Conservation (phyloP, 2,113 vertebrate genomes). For the Cyrtonyx montezumae region DNA sequence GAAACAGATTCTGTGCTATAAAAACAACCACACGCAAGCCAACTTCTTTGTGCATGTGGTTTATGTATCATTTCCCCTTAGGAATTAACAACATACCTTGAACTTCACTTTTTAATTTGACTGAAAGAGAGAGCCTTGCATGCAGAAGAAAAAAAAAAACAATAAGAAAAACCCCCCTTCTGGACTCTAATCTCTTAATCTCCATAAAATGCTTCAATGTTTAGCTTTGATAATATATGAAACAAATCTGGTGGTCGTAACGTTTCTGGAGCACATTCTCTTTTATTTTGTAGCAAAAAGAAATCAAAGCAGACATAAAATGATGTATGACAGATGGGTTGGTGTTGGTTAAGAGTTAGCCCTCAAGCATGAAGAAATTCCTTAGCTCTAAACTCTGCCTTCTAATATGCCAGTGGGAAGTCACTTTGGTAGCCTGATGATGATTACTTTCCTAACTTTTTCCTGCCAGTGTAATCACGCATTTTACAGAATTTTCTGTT, state of each 20-base stretch:
- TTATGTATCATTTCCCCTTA: slow-evolving; percentile 66
- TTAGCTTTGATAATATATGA: slow-evolving; percentile 53
- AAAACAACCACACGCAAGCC: slow-evolving; percentile 53
- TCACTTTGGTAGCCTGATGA: background rate
- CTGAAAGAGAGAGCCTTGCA: slow-evolving; percentile 20
- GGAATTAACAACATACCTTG: slow-evolving; percentile 55
- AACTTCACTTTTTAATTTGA: slow-evolving; percentile 50
- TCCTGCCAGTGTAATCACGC: background rate
- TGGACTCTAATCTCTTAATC: slow-evolving; percentile 54
- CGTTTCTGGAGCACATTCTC: slow-evolving; percentile 19
- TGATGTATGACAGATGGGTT: background rate
- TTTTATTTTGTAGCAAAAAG: background rate
- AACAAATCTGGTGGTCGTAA: slow-evolving; percentile 37
- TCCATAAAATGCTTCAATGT: slow-evolving; percentile 39
- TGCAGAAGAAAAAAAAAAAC: background rate
- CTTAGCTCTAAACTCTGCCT: background rate
- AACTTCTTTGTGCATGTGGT: slow-evolving; percentile 48
- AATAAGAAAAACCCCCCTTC: background rate
- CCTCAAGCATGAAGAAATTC: slow-evolving; percentile 35
- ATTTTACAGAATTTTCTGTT: background rate
- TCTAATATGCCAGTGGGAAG: background rate
- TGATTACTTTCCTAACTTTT: background rate
- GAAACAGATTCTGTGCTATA: slow-evolving; percentile 51
- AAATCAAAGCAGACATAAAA: slow-evolving; percentile 35
- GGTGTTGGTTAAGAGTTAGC: background rate